A percentile compares a stretch with the other conserved stretches of the same genome.
Conservation (phyloP, 2,888 invertebrate species). For the Chrysolina haemoptera region DNA sequence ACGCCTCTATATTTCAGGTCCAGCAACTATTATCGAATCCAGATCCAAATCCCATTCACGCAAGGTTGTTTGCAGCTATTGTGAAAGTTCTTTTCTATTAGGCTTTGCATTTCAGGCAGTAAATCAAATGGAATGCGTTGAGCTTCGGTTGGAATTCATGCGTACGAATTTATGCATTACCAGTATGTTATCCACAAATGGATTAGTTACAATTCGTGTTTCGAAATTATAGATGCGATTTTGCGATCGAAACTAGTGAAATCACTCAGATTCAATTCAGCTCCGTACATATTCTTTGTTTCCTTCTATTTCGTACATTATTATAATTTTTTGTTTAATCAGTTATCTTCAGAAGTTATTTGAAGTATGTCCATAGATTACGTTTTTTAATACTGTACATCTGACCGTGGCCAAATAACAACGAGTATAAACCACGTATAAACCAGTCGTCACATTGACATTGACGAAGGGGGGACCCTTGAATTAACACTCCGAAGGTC, state of each 20-base stretch:
- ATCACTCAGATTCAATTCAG: no score
- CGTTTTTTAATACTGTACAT: no score
- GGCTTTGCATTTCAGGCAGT: background rate
- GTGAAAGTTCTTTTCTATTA: constrained; percentile 1
- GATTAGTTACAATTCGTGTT: background rate
- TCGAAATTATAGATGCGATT: background rate
- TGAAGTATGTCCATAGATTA: no score
- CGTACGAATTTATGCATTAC: background rate
- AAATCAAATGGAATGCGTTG: background rate
- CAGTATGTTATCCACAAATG: background rate
- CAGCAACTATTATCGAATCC: background rate
- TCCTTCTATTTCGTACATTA: no score
- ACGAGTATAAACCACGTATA: no score
- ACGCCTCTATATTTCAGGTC: background rate
- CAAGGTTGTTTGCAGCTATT: background rate
- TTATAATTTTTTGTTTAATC: no score
- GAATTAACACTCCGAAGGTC: no score
- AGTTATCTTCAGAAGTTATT: no score
- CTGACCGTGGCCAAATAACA: no score
- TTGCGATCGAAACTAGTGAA: background rate
- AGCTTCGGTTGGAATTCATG: background rate
- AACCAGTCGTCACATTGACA: no score
- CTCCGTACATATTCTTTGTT: no score
- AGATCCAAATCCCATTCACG: background rate
- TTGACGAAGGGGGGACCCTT: no score